Percentiles rank a stretch among this genome's conserved stretches.
Evolutionary conservation across 2,797 vertebrate species (phyloP).

Genomic region (Babyrousa celebensis): DNA sequence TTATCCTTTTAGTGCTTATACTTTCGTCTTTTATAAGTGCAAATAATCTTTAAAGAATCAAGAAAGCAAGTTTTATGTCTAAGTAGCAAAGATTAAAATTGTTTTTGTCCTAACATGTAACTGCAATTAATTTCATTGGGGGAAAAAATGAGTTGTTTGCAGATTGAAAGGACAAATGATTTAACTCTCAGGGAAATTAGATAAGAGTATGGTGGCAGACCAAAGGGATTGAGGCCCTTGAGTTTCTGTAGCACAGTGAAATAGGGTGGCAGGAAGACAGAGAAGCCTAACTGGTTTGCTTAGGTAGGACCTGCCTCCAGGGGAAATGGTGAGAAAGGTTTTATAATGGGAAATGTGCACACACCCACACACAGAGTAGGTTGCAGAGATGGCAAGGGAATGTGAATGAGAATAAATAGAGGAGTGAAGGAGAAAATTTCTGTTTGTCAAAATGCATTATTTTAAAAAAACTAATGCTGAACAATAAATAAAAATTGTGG

Average conservation of each 20-base stretch:
- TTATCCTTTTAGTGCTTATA: background rate
- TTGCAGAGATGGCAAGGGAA: background rate
- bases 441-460: background rate
- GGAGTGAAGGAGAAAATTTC: background rate
- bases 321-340: background rate
- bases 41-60: slow-evolving; percentile 20
- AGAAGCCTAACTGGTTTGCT: background rate
- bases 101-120: background rate
- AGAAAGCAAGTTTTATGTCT: background rate
- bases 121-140: background rate
- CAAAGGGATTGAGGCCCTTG: background rate
- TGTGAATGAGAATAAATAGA: background rate
- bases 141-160: background rate
- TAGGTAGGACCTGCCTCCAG: background rate
- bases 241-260: background rate
- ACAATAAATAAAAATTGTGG: background rate
- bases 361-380: background rate
- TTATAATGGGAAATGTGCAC: background rate
- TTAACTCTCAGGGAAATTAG: background rate
- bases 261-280: background rate
- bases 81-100: background rate
- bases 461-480: background rate
- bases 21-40: background rate
- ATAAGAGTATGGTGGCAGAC: background rate
- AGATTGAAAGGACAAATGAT: background rate